Conservation (phyloP, 2,797 vertebrate genomes). For the Calcarius lapponicus region DNA sequence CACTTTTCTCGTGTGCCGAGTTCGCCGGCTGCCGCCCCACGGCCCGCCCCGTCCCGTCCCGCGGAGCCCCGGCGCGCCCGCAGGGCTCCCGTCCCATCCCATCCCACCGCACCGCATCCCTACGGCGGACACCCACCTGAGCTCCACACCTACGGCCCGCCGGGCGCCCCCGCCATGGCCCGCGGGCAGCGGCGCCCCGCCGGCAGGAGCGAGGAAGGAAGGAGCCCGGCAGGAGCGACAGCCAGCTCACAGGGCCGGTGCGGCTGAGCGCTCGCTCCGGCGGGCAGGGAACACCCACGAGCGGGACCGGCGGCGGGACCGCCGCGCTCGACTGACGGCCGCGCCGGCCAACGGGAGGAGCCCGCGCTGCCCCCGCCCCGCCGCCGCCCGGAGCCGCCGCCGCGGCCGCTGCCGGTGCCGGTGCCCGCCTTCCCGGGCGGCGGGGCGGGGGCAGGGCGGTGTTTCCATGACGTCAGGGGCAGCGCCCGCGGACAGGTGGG, state of each 20-base stretch:
- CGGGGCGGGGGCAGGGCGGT: background rate
- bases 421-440: background rate
- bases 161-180: background rate
- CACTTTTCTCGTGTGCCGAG: background rate
- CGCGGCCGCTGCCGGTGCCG: background rate
- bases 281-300: background rate
- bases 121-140: background rate
- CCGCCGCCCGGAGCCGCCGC: background rate
- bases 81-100: background rate
- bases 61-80: background rate
- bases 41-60: background rate
- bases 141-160: background rate
- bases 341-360: background rate
- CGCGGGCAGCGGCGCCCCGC: background rate
- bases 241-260: background rate
- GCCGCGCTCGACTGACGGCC: background rate
- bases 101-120: background rate
- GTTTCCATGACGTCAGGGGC: slow-evolving; percentile 62
- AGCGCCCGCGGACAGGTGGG: slow-evolving; percentile 29
- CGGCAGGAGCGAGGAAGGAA: background rate
- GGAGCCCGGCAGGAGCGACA: background rate
- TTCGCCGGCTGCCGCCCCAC: too few species aligned
- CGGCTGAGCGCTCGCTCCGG: background rate
- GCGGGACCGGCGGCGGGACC: too few species aligned
- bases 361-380: too few species aligned